Evolutionary conservation across 64 coral and sea anemone genomes (phyloP).

Genomic region (Porites lutea): DNA sequence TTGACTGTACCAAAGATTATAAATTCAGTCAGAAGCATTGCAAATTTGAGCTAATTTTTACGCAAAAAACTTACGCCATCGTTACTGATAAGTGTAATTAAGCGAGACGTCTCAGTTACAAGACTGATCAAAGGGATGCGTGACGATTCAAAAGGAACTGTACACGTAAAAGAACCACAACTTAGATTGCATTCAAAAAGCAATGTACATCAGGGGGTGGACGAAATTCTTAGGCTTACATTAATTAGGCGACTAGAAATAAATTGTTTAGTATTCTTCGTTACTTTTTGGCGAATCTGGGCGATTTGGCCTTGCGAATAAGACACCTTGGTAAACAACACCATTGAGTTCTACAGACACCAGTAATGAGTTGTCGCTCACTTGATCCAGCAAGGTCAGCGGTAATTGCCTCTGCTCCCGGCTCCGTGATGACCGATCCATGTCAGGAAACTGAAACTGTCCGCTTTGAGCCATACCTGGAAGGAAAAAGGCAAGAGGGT

Average conservation of each 20-base stretch:
- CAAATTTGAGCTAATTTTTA: neutral
- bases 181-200: neutral
- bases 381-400: slow-evolving; percentile 88
- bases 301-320: slow-evolving; percentile 87
- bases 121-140: neutral
- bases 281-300: slow-evolving; percentile 36
- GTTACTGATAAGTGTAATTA: neutral
- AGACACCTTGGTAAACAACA: slow-evolving; percentile 91
- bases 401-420: slow-evolving; percentile 83
- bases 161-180: neutral
- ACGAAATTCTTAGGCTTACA: neutral
- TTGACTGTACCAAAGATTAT: no score
- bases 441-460: slow-evolving; percentile 72
- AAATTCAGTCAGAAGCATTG: no score
- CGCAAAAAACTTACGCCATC: neutral
- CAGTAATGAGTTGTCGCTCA: slow-evolving; percentile 92
- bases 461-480: slow-evolving; percentile 53
- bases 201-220: neutral
- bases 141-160: neutral
- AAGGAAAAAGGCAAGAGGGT: neutral
- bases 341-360: slow-evolving; percentile 99
- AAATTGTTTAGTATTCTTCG: slow-evolving; percentile 39
- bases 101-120: neutral
- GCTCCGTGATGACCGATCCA: slow-evolving; percentile 62
- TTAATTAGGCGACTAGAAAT: neutral